These are phyloP conservation scores for Parasteatoda tepidariorum DNA, from an alignment of 1,140 invertebrate species.

Conservation along the genomic window DNA sequence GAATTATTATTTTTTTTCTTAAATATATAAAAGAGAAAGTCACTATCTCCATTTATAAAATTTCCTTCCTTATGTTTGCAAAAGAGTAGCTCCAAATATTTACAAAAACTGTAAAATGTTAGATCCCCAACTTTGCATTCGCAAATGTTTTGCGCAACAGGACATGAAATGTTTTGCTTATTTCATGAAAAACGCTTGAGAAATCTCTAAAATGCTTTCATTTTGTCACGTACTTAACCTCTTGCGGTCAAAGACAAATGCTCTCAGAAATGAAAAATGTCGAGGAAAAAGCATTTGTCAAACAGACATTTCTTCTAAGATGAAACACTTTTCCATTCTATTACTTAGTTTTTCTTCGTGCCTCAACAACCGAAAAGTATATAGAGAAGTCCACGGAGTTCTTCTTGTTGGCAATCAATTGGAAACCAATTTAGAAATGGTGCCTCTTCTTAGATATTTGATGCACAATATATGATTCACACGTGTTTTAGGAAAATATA, in stretches of 20 bases:
- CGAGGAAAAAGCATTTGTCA: not conserved
- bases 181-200: not conserved
- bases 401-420: not conserved
- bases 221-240: constrained; percentile 24
- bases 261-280: not conserved
- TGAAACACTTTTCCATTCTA: not conserved
- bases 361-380: not conserved
- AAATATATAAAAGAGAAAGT: too few relatives aligned
- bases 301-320: not conserved
- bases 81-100: too few relatives aligned
- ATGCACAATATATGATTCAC: too few relatives aligned
- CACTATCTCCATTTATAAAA: too few relatives aligned
- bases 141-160: too few relatives aligned
- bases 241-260: constrained; percentile 7
- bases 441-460: too few relatives aligned
- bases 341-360: not conserved
- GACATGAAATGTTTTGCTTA: not conserved
- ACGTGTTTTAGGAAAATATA: too few relatives aligned
- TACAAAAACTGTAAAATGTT: too few relatives aligned
- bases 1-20: too few relatives aligned
- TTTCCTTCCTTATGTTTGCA: too few relatives aligned
- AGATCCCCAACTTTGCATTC: too few relatives aligned
- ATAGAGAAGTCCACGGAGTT: not conserved
- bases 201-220: constrained; percentile 11
- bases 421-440: not conserved